These are phyloP conservation scores for Irena cyanogastra DNA, from an alignment of 2,113 vertebrate genomes.

Conservation along the genomic window DNA sequence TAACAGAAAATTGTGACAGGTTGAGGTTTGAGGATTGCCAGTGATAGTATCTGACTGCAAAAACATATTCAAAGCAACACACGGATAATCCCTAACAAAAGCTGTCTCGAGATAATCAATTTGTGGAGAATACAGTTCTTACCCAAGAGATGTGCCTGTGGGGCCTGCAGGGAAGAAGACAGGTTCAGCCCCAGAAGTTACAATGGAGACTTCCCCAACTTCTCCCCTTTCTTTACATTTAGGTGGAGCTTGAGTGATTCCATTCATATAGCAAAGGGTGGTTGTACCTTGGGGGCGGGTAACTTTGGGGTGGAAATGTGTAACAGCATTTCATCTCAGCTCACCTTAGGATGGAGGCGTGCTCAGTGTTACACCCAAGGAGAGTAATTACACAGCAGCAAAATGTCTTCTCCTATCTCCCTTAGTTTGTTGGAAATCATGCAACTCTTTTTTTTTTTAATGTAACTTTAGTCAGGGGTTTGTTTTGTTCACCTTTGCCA, in stretches of 20 bases:
- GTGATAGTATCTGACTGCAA: background rate
- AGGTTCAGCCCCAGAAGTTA: background rate
- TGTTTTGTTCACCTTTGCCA: background rate
- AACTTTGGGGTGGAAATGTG: background rate
- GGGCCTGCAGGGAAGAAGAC: background rate
- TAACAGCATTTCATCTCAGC: background rate
- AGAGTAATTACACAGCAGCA: background rate
- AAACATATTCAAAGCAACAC: background rate
- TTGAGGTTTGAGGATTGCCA: background rate
- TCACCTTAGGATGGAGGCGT: background rate
- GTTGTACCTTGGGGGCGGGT: background rate
- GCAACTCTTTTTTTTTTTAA: background rate
- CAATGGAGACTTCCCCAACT: background rate
- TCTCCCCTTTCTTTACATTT: background rate
- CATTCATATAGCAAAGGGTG: background rate
- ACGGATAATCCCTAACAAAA: background rate
- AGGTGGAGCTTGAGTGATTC: background rate
- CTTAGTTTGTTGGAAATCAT: background rate
- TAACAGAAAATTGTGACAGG: background rate
- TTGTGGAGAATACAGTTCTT: background rate
- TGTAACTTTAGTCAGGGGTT: background rate
- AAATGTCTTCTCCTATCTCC: background rate
- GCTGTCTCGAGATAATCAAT: background rate
- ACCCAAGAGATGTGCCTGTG: background rate
- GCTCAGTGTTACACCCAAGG: background rate